A percentile compares a stretch with the other conserved stretches of the same genome.
These are phyloP conservation scores for Galeruca laticollis DNA, from an alignment of 2,888 invertebrate genomes.

Conservation along the genomic window DNA sequence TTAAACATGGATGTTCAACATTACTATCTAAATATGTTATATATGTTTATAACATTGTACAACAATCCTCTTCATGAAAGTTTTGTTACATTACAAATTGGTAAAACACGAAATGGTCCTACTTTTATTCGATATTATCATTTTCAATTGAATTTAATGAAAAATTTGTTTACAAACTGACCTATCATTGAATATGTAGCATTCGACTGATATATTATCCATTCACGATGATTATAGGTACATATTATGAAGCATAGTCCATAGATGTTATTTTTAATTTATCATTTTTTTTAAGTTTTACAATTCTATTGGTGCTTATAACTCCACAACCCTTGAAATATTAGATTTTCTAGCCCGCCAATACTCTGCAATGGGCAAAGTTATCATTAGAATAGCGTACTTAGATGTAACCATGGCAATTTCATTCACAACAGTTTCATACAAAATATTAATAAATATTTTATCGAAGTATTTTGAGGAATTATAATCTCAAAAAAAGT, in stretches of 20 bases:
- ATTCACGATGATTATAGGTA: conserved; percentile 52
- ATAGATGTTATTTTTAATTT: conserved; percentile 62
- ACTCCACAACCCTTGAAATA: conserved; percentile 55
- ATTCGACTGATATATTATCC: conserved; percentile 56
- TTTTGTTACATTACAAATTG: too few species aligned
- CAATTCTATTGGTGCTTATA: conserved; percentile 60
- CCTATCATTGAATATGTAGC: conserved; percentile 52
- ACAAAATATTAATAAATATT: background rate
- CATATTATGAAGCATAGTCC: conserved; percentile 50
- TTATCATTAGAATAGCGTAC: conserved; percentile 67
- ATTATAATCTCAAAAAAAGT: too few species aligned
- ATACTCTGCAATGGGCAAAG: conserved; percentile 59
- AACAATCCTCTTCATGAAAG: too few species aligned
- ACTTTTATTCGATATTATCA: too few species aligned
- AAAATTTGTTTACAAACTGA: conserved; percentile 25
- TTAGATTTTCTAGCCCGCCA: conserved; percentile 56
- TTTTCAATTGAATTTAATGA: background rate
- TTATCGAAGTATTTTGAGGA: too few species aligned
- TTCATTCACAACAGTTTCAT: conserved; percentile 41
- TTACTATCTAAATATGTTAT: too few species aligned
- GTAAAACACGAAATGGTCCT: too few species aligned
- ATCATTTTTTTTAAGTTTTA: conserved; percentile 59
- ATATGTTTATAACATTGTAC: too few species aligned
- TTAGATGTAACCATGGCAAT: conserved; percentile 29
- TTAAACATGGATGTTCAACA: too few species aligned